A percentile compares a stretch with the other conserved stretches of the same genome.
Evolutionary conservation across 2,113 vertebrate species (phyloP).

Genomic region (Ariopsis seemanni): DNA sequence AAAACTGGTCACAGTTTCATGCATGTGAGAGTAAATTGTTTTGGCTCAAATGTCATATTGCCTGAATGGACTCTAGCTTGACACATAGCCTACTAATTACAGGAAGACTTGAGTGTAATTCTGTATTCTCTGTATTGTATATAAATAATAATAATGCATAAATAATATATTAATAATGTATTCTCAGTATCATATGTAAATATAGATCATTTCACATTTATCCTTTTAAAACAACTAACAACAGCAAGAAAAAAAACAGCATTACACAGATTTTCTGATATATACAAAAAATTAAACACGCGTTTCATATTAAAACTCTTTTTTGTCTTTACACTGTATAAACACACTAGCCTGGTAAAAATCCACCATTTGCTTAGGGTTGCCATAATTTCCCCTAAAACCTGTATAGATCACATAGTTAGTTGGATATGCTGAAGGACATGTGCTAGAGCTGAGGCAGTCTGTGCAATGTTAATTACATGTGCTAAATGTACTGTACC

Average conservation of each 20-base stretch:
- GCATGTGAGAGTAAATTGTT: not conserved
- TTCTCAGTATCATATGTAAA: conserved; percentile 57
- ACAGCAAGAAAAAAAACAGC: conserved; percentile 57
- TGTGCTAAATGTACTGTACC: not conserved
- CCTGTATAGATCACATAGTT: conserved; percentile 1
- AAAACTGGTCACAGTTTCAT: not conserved
- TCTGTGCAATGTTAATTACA: conserved; percentile 63
- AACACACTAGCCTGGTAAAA: conserved; percentile 50
- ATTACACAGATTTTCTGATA: conserved; percentile 61
- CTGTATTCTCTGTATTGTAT: conserved; percentile 51
- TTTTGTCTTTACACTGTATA: conserved; percentile 45
- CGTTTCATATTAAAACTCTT: conserved; percentile 55
- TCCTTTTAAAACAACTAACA: conserved; percentile 57
- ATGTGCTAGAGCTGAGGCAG: conserved; percentile 70
- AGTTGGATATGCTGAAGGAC: conserved; percentile 30
- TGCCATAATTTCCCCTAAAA: conserved; percentile 8
- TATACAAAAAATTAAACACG: conserved; percentile 58
- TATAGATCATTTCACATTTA: conserved; percentile 51
- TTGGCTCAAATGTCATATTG: not conserved
- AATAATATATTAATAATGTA: conserved; percentile 39
- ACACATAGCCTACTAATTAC: conserved; percentile 41
- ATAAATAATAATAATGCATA: conserved; percentile 51
- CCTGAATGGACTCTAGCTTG: conserved; percentile 22
- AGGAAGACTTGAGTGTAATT: conserved; percentile 68
- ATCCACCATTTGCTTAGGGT: conserved; percentile 39